Evolutionary conservation across 2,888 invertebrate species (phyloP), one percentile per base, ranked within the genome.

Genomic region (Drosophila macrothrix): DNA sequence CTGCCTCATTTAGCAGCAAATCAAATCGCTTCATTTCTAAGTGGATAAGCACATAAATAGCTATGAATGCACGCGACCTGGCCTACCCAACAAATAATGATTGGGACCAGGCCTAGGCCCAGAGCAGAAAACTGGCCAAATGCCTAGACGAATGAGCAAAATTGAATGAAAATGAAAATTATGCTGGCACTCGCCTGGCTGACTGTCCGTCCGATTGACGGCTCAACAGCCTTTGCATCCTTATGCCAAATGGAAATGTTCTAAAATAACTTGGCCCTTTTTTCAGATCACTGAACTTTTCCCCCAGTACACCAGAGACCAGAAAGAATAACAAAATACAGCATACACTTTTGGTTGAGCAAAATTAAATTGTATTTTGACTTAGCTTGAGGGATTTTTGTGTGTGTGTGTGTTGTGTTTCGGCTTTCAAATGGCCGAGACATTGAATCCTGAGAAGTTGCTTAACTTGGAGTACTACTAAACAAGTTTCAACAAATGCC

Each of bases 111-210:
- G 55, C 39, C 63, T 49, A 64, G 58, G 49, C 61, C 37, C 49
- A 31, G 33, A 53, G 43, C 63, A 49, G 29, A 56, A 59, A 58
- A 52, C 78, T 81, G 68, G 63, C 65, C 76, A 76, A 73, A 71
- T 60, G 76, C 80, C 78, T 73, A 75, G 87, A 78, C 82, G 87
- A 87, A 74, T 84, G 90, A 84, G 39, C 76, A 80, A 77, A 90
- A 90, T 89, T 90, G 86, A 90, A 87, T 87, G 90, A 90, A 87
- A 87, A 87, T 87, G 82, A 89, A 84, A 90, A 87, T 87, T 84
- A 90, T 84, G 90, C 82, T 84, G 78, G 78, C 70, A 75, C 41
- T 69, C 53, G 69, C 53, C 67, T 68, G 64, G 63, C 53, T 72
- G 80, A 31, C 22, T 64, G 63, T 35, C 52, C n/a, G 41, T n/a